These are phyloP conservation scores for Baryphthengus martii DNA, from an alignment of 2,113 vertebrate species.

Conservation along the genomic window DNA sequence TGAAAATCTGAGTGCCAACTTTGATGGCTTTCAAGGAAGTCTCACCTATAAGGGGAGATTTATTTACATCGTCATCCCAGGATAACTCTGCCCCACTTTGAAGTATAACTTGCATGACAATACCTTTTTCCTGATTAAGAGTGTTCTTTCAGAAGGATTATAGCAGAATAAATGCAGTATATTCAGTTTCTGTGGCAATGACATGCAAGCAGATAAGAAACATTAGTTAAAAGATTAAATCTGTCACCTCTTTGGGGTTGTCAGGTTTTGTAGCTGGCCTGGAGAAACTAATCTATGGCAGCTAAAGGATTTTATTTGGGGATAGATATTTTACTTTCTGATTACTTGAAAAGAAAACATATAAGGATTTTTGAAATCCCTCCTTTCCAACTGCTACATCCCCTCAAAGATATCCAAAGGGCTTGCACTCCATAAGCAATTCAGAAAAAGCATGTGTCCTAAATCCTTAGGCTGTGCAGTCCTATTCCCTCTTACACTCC, in stretches of 20 bases:
- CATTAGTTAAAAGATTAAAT: background rate
- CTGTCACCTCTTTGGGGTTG: background rate
- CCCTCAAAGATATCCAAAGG: background rate
- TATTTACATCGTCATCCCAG: background rate
- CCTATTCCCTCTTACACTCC: background rate
- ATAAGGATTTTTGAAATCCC: background rate
- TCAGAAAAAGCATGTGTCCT: background rate
- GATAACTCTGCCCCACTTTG: background rate
- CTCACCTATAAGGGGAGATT: background rate
- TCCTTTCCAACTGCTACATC: background rate
- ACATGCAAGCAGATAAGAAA: background rate
- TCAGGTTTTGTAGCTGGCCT: background rate
- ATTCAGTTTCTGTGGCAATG: background rate
- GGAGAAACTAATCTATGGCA: background rate
- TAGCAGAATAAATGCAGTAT: background rate
- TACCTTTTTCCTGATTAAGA: background rate
- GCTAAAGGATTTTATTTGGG: background rate
- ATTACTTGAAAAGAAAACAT: background rate
- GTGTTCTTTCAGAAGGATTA: background rate
- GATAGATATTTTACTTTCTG: background rate
- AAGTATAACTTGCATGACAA: background rate
- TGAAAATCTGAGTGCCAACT: background rate
- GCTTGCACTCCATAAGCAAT: background rate
- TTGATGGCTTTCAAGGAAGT: background rate
- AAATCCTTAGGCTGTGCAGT: background rate